phyloP scores from a whole-genome alignment of 1,140 invertebrate genomes.

The Panulirus ornatus region DNA sequence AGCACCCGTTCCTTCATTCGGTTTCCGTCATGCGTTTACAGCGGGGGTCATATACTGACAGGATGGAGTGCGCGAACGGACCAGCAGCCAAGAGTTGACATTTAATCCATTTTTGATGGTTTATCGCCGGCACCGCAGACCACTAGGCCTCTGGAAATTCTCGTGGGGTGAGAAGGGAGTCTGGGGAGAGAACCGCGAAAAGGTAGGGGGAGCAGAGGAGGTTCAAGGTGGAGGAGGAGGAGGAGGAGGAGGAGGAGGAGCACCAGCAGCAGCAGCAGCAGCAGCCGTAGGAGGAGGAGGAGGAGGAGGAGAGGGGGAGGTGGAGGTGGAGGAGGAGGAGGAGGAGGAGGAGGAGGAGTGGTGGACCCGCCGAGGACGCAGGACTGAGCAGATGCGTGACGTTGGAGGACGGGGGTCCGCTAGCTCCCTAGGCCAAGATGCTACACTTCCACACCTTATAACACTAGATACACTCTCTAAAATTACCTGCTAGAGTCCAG shows the following conservation, averaged over 20 bases:
- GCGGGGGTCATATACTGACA: conserved; percentile 51
- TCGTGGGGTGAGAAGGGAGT: conserved; percentile 59
- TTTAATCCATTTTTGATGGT: conserved; percentile 70
- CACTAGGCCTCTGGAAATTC: conserved; percentile 68
- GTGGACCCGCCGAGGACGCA: conserved; percentile 57
- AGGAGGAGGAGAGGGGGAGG: conserved; percentile 41
- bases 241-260: conserved; percentile 46
- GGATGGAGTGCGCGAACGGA: conserved; percentile 39
- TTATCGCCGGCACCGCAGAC: conserved; percentile 60
- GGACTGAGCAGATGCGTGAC: conserved; percentile 71
- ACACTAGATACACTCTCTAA: conserved; percentile 72
- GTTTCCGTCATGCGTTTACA: conserved; percentile 57
- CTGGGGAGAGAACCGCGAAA: conserved; percentile 45
- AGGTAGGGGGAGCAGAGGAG: conserved; percentile 38
- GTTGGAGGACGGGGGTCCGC: conserved; percentile 61
- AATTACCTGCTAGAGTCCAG: conserved; percentile 72
- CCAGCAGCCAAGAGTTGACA: conserved; percentile 53
- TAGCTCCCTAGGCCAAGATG: conserved; percentile 67
- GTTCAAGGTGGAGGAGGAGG: conserved; percentile 30
- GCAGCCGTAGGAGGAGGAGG: conserved; percentile 13
- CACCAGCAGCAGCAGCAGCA: conserved; percentile 31
- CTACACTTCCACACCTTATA: conserved; percentile 70
- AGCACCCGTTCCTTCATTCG: conserved; percentile 28
- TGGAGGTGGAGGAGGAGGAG: conserved; percentile 13
- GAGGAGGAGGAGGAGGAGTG: conserved; percentile 35